phyloP scores from a whole-genome alignment of 2,888 invertebrate species.

The Halocaridina rubra region DNA sequence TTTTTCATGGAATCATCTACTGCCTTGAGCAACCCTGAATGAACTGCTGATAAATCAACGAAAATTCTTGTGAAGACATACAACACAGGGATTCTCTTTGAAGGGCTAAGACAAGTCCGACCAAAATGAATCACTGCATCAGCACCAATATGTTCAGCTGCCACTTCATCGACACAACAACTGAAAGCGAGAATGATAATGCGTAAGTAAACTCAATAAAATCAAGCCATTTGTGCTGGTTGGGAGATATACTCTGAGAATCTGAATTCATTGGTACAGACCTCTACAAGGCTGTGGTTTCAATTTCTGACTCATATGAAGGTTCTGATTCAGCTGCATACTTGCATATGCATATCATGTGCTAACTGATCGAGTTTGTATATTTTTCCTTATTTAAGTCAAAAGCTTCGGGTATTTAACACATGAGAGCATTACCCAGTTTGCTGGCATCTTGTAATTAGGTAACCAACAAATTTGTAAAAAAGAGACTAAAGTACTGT shows the following conservation, averaged over 20 bases:
- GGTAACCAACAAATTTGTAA: too few relatives aligned
- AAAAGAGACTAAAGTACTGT: too few relatives aligned
- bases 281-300: neutral
- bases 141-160: constrained; percentile 87
- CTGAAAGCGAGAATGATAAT: constrained; percentile 71
- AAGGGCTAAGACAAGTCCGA: constrained; percentile 84
- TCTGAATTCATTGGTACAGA: constrained; percentile 16
- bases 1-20: neutral
- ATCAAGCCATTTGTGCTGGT: neutral
- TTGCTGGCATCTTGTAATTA: too few relatives aligned
- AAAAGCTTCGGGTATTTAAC: too few relatives aligned
- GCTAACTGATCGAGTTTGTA: too few relatives aligned
- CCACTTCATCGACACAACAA: constrained; percentile 90
- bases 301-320: neutral
- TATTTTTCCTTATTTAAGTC: too few relatives aligned
- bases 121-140: constrained; percentile 94
- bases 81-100: constrained; percentile 80
- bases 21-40: neutral
- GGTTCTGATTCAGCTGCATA: neutral
- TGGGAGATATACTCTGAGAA: constrained; percentile 3
- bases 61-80: constrained; percentile 73
- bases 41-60: neutral
- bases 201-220: neutral
- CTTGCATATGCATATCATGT: neutral
- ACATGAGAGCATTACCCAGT: too few relatives aligned